A percentile compares a stretch with the other conserved stretches of the same genome.
These are phyloP conservation scores for Lepus oiostolus DNA, from an alignment of 2,797 vertebrate species.

Conservation along the genomic window DNA sequence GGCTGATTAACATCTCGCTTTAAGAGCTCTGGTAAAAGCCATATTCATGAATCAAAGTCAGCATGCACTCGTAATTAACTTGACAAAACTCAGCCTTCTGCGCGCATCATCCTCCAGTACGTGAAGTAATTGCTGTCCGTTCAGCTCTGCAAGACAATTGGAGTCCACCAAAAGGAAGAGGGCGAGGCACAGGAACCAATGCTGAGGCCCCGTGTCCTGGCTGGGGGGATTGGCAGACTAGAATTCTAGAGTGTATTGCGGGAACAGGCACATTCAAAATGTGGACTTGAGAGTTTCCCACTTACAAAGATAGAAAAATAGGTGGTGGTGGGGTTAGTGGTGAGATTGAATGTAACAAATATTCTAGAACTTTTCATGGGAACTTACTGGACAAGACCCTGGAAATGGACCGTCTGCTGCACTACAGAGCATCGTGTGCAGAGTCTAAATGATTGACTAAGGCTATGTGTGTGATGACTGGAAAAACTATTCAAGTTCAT, in stretches of 20 bases:
- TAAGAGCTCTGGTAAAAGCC: constrained; percentile 78
- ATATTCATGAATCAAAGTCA: constrained; percentile 82
- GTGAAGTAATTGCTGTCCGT: constrained; percentile 71
- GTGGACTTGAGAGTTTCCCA: constrained; percentile 12
- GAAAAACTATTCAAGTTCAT: constrained; percentile 9
- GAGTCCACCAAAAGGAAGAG: constrained; percentile 38
- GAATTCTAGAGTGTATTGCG: constrained; percentile 51
- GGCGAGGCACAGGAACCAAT: background rate
- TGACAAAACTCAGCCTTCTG: constrained; percentile 75
- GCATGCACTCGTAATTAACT: constrained; percentile 78
- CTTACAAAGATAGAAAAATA: constrained; percentile 36
- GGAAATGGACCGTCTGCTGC: background rate
- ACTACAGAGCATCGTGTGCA: background rate
- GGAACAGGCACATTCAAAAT: constrained; percentile 39
- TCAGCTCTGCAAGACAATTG: constrained; percentile 58
- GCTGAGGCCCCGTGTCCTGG: constrained; percentile 31
- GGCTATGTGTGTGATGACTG: background rate
- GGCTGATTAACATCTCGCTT: constrained; percentile 77
- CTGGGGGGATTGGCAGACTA: constrained; percentile 51
- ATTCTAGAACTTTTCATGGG: background rate
- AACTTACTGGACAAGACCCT: background rate
- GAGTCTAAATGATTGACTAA: background rate
- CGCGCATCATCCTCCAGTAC: constrained; percentile 68
- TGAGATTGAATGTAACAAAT: background rate
- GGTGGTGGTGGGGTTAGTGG: background rate